A percentile compares a stretch with the other conserved stretches of the same genome.
phyloP scores from a whole-genome alignment of 2,797 vertebrate species.

The Neopelma chrysocephalum region DNA sequence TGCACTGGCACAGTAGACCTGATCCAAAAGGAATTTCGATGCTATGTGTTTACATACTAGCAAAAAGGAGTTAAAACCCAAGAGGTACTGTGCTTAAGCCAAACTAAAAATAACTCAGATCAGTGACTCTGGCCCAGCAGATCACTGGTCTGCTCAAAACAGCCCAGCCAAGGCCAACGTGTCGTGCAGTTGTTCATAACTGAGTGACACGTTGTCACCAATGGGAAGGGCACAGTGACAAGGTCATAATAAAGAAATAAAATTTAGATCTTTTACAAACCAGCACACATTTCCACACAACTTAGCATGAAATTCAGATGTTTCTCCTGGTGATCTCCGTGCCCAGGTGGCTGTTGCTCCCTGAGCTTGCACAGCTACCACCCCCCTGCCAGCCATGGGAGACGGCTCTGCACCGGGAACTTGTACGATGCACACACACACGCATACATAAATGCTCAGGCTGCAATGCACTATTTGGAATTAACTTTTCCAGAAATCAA shows the following conservation, averaged over 20 bases:
- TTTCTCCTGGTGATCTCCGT: neutral
- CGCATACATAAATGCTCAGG: accelerated
- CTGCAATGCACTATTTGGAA: neutral
- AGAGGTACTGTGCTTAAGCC: neutral
- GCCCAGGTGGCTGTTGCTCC: neutral
- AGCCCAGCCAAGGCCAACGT: neutral
- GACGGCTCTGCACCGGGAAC: neutral
- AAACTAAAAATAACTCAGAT: neutral
- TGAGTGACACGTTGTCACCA: neutral
- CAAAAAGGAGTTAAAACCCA: neutral
- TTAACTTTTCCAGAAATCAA: neutral
- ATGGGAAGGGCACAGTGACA: neutral
- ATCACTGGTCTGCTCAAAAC: neutral
- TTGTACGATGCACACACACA: neutral
- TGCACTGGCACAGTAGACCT: accelerated
- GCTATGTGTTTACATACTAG: neutral
- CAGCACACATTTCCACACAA: neutral
- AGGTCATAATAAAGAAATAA: neutral
- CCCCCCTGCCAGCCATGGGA: accelerated
- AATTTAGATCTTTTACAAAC: neutral
- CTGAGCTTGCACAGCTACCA: neutral
- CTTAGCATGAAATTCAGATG: neutral
- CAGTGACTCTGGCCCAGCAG: neutral
- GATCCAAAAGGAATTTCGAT: neutral
- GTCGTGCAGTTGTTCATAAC: neutral